Base-by-base conservation (phyloP, 1,140 invertebrate genomes). In the Danaus plexippus region DNA sequence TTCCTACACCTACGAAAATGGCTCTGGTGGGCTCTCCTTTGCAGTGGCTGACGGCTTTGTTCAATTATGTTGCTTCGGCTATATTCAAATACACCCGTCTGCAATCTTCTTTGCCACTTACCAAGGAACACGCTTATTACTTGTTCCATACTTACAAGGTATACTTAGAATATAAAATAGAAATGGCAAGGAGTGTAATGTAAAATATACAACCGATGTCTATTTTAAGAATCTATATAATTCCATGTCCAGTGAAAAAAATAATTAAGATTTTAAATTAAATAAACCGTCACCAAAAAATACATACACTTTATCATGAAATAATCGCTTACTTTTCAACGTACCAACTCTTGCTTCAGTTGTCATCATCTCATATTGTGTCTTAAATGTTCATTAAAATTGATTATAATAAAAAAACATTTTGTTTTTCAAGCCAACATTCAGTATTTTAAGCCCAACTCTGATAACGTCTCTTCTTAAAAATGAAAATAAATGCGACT, bases 121-220 rank as follows among this genome's bases (percentile, higher is more conserved):
- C 77, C 1, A 59, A 47, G 11, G 71, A 80, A 11, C 75, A 80
- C 43, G 66, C 66, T 0, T 75, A 66, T 43, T 46, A 78, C 11
- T 66, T 83, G 13, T 78, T 83, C 8, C 78, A 83, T 45, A 81
- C 59, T 1, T 83, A 78, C 47, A 75, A 65, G 67, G 80, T 80
- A 59, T 59, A 56, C 2, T 2, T 2, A 4, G 7, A 32, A 32
- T 32, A 32, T 3, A 32, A 32, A 32, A 32, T 32, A 32, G 22
- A 32, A 7, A 4, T 32, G 22, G 22, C 22, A 32, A 32, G 5
- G 22, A 32, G 5, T 32, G 5, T 32, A 32, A 32, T 32, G 18
- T 6, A 22, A 22, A 22, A 22, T 22, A 22, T 22, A 22, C 18
- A 22, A 22, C 2, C 18, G 18, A 22, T 22, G 6, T 22, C 2